Evolutionary conservation across 2,113 vertebrate species (phyloP).

Genomic region (Peucedramus taeniatus): DNA sequence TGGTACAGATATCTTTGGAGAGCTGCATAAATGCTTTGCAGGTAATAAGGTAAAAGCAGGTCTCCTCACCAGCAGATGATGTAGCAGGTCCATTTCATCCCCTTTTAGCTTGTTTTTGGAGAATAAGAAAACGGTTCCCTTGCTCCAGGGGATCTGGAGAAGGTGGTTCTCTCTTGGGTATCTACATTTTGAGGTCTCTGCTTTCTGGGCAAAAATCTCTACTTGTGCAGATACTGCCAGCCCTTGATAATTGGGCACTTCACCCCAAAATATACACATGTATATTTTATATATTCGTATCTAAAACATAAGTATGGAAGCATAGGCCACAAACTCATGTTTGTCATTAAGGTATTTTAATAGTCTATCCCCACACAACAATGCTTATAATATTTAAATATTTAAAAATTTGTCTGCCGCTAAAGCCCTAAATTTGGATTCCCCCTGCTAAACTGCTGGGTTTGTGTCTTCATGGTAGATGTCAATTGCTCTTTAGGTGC

Average conservation of each 20-base stretch:
- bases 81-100: not conserved
- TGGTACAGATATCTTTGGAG: not conserved
- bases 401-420: not conserved
- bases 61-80: not conserved
- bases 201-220: not conserved
- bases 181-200: not conserved
- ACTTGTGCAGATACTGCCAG: not conserved
- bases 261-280: not conserved
- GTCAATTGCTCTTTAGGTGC: not conserved
- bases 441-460: accelerated
- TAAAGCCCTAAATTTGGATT: not conserved
- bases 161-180: not conserved
- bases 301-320: not conserved
- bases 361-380: not conserved
- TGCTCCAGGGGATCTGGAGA: not conserved
- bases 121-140: not conserved
- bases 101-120: not conserved
- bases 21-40: accelerated
- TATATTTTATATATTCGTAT: not conserved
- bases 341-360: not conserved
- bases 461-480: not conserved
- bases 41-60: not conserved
- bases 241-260: not conserved
- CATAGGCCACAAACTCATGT: not conserved
- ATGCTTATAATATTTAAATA: not conserved